These are phyloP conservation scores for Apotomis betuletana DNA, from an alignment of 2,888 invertebrate genomes.

Conservation along the genomic window DNA sequence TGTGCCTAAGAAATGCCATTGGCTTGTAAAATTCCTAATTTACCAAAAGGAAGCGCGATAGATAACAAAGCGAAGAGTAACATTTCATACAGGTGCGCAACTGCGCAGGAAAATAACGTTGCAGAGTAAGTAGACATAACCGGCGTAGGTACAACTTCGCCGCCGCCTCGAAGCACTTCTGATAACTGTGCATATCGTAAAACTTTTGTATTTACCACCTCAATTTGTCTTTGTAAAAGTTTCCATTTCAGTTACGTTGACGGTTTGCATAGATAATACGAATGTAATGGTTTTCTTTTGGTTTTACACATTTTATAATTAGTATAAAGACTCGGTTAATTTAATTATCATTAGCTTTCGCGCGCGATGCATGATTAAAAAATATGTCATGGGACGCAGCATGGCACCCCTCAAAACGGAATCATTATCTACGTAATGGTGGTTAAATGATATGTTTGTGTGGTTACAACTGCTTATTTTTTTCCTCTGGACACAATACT, in stretches of 20 bases:
- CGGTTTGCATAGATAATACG: conserved; percentile 46
- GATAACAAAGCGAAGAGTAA: conserved; percentile 61
- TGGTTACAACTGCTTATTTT: too few species aligned
- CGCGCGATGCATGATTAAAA: too few species aligned
- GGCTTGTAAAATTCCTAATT: conserved; percentile 63
- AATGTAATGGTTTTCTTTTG: background rate
- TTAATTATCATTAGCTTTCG: too few species aligned
- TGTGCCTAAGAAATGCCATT: conserved; percentile 26
- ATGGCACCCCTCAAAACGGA: too few species aligned
- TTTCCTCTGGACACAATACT: too few species aligned
- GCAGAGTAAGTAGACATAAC: conserved; percentile 50
- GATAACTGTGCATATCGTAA: conserved; percentile 78
- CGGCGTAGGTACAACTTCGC: conserved; percentile 57
- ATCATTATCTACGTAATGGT: too few species aligned
- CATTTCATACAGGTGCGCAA: conserved; percentile 64
- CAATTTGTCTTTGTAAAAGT: conserved; percentile 75
- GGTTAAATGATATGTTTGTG: too few species aligned
- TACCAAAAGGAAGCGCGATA: conserved; percentile 61
- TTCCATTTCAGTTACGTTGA: conserved; percentile 69
- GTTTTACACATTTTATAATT: background rate
- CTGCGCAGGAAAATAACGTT: conserved; percentile 56
- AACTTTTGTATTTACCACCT: conserved; percentile 74
- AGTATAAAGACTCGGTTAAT: background rate
- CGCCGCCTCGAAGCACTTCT: conserved; percentile 63
- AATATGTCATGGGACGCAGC: too few species aligned